Evolutionary conservation across 2,797 vertebrate genomes (phyloP), one percentile per base, ranked within the genome.

Genomic region (Danio choprae): DNA sequence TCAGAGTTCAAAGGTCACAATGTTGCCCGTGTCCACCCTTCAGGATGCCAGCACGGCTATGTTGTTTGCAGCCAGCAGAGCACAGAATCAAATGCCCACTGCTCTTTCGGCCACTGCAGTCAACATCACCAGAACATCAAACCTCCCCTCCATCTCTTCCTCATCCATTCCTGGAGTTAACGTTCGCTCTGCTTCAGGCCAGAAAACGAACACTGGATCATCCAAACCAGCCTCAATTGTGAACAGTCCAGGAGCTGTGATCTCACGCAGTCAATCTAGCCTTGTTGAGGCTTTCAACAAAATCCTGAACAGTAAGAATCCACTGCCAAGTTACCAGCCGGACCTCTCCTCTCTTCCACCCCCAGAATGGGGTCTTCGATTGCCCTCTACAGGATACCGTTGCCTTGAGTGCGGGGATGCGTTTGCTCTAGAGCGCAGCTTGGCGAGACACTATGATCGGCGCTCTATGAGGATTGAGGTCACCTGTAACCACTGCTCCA

Each of bases 211-310:
- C 10, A 86, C 91, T 69, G 87, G 92, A 0, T 87, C 94, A 81
- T 91, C 93, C 8, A 94, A 93, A 79, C 96, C 96, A 0, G 92
- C 95, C 0, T 92, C 95, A 0, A 94, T 95, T 0, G 90, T 96
- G 0, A 87, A 95, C 11, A 92, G 90, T 0, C 90, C 93, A 0
- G 95, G 96, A 50, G 95, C 96, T 0, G 95, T 97, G 84, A 97
- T 98, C 71, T 98, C 97, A 4, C 93, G 96, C 83, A 97, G 93
- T 75, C 98, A 99, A 86, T 97, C 97, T 83, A 97, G 95, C 89
- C 89, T 99, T 63, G 97, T 99, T 50, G 97, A 99, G 55, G 95
- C 96, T 60, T 99, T 99, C 87, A 99, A 99, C 91, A 97, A 96
- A 88, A 97, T 99, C 88, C 95, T 99, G 76, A 99, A 98, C 89